These are phyloP conservation scores for Aradus depressus DNA, from an alignment of 2,888 invertebrate genomes.

Conservation along the genomic window DNA sequence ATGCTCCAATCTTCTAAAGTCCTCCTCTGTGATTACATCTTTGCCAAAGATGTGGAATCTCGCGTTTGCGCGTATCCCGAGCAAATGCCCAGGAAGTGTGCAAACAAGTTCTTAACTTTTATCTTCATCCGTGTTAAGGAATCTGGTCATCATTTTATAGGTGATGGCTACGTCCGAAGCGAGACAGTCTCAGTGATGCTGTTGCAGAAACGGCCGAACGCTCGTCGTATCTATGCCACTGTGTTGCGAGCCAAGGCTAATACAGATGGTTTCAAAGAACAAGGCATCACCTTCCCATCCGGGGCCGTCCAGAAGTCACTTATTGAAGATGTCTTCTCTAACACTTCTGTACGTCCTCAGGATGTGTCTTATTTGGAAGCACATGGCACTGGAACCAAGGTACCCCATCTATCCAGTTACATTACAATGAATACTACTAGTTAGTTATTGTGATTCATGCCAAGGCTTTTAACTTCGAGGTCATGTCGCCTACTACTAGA, in stretches of 20 bases:
- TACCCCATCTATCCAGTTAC: slow-evolving; percentile 31
- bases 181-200: slow-evolving; percentile 76
- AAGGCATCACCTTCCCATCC: slow-evolving; percentile 78
- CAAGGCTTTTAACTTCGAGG: too few species aligned
- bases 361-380: slow-evolving; percentile 89
- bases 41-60: too few species aligned
- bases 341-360: slow-evolving; percentile 66
- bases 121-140: too few species aligned
- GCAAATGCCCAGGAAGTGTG: too few species aligned
- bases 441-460: too few species aligned
- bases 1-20: too few species aligned
- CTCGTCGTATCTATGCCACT: slow-evolving; percentile 73
- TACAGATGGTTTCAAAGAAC: slow-evolving; percentile 83
- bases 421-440: too few species aligned
- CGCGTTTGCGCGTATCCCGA: too few species aligned
- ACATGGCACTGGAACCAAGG: slow-evolving; percentile 96
- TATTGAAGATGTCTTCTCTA: slow-evolving; percentile 76
- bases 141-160: too few species aligned
- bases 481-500: too few species aligned
- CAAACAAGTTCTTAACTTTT: too few species aligned
- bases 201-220: slow-evolving; percentile 64
- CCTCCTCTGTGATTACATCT: too few species aligned
- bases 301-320: slow-evolving; percentile 68
- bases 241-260: slow-evolving; percentile 81
- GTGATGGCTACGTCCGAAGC: slow-evolving; percentile 83